Conservation (phyloP, 2,113 vertebrate species). For the human region DNA sequence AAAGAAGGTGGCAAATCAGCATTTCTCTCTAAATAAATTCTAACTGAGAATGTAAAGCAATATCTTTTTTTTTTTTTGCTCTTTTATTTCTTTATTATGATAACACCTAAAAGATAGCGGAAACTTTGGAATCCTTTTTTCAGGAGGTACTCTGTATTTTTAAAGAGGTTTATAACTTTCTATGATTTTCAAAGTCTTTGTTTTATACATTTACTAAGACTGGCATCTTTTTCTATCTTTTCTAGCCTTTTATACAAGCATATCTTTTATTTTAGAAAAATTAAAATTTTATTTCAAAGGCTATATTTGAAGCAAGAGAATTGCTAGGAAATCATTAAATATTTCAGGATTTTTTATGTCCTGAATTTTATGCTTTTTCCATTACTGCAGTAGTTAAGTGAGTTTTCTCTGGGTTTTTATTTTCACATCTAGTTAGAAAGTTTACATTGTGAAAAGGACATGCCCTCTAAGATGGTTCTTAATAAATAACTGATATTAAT, state of each 20-base stretch:
- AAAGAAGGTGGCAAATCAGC: conserved; percentile 46
- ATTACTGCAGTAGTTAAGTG: not conserved
- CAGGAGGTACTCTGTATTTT: not conserved
- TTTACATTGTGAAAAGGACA: not conserved
- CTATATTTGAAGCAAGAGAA: not conserved
- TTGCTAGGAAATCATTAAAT: not conserved
- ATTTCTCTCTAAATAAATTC: conserved; percentile 66
- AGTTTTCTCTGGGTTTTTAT: not conserved
- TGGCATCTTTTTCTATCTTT: not conserved
- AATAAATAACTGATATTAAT: not conserved
- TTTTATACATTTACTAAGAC: not conserved
- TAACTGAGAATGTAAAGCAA: not conserved
- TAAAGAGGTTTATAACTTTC: not conserved
- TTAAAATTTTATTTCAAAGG: not conserved
- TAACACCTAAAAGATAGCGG: not conserved
- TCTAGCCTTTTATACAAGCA: not conserved
- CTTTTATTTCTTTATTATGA: not conserved
- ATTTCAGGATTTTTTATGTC: not conserved
- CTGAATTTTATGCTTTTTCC: not conserved
- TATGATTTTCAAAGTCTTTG: not conserved
- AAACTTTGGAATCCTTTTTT: not conserved
- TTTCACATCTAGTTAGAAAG: not conserved
- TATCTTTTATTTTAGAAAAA: not conserved
- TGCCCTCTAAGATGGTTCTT: not conserved
- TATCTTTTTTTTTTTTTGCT: not conserved